phyloP scores from a whole-genome alignment of 2,113 vertebrate species.

The Lota lota region DNA sequence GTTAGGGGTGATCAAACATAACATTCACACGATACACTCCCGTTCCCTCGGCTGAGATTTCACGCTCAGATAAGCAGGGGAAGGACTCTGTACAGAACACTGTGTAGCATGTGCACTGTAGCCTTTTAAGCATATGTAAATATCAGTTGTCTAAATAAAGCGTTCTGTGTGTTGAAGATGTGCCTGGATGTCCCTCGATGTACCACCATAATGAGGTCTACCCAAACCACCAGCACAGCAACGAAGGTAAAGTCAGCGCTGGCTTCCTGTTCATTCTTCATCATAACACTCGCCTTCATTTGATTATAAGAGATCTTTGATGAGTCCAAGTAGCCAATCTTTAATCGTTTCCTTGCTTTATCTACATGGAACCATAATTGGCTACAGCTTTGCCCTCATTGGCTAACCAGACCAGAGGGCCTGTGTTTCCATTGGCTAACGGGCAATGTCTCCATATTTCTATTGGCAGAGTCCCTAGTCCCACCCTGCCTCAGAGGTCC shows the following conservation, averaged over 20 bases:
- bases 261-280: background rate
- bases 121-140: background rate
- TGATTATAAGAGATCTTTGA: background rate
- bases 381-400: slow-evolving; percentile 59
- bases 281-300: no score
- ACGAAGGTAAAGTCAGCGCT: slow-evolving; percentile 66
- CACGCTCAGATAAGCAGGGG: background rate
- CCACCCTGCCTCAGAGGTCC: slow-evolving; percentile 69
- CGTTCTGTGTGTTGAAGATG: slow-evolving; percentile 69
- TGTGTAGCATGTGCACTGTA: background rate
- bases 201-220: slow-evolving; percentile 83
- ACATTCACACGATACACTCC: slow-evolving; percentile 14
- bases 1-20: slow-evolving; percentile 25
- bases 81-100: background rate
- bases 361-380: slow-evolving; percentile 31
- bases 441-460: slow-evolving; percentile 62
- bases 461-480: slow-evolving; percentile 60
- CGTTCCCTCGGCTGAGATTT: background rate
- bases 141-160: background rate
- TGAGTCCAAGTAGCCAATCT: slow-evolving; percentile 6
- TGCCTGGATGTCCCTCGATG: slow-evolving; percentile 85
- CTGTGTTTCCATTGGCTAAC: slow-evolving; percentile 66
- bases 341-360: slow-evolving; percentile 21
- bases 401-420: slow-evolving; percentile 57
- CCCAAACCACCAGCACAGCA: slow-evolving; percentile 65